Evolutionary conservation across 2,888 invertebrate genomes (phyloP).

Genomic region (Pimpla rufipes): DNA sequence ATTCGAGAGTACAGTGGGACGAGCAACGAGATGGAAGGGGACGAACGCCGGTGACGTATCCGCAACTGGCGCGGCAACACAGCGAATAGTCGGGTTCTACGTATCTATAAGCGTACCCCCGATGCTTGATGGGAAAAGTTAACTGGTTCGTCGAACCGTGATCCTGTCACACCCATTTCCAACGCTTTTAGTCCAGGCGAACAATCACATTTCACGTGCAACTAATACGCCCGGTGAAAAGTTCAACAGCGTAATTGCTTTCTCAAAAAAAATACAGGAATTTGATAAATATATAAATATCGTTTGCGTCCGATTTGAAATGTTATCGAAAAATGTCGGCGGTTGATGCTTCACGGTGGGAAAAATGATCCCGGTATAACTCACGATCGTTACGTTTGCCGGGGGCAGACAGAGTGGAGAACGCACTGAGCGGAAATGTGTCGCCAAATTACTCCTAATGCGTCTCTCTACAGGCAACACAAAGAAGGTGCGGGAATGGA

Average conservation of each 20-base stretch:
- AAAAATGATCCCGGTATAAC: background rate
- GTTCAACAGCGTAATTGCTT: constrained; percentile 51
- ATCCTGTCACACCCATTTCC: constrained; percentile 42
- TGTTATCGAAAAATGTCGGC: background rate
- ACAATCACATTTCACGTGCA: background rate
- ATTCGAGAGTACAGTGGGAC: constrained; percentile 41
- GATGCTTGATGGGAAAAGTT: constrained; percentile 62
- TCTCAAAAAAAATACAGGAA: background rate
- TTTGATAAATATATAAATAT: background rate
- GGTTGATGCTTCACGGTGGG: background rate
- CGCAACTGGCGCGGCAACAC: constrained; percentile 27
- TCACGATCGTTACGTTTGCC: background rate
- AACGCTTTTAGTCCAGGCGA: constrained; percentile 22
- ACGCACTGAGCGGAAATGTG: constrained; percentile 47
- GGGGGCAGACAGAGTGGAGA: background rate
- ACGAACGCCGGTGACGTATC: constrained; percentile 18
- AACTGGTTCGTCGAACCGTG: constrained; percentile 52
- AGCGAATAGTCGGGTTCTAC: constrained; percentile 14
- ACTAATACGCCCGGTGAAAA: constrained; percentile 7
- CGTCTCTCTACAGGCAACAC: constrained; percentile 72
- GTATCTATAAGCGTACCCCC: constrained; percentile 8
- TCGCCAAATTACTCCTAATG: constrained; percentile 78
- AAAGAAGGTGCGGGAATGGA: constrained; percentile 61
- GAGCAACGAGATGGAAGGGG: background rate
- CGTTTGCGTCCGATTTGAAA: background rate